phyloP scores from a whole-genome alignment of 2,797 vertebrate genomes.

The Takifugu ocellatus region DNA sequence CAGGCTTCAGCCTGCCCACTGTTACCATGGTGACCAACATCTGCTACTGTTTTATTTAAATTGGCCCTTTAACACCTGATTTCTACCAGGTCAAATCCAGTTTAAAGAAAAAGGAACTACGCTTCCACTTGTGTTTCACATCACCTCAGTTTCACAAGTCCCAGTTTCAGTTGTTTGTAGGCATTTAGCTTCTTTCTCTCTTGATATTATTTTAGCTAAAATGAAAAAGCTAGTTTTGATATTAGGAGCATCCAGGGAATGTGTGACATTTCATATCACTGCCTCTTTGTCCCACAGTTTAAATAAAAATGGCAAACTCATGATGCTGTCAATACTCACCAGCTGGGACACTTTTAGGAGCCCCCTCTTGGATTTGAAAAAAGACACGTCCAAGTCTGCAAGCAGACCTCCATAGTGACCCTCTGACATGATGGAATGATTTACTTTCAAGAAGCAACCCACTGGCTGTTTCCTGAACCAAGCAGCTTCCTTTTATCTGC shows the following conservation, averaged over 20 bases:
- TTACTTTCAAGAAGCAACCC: constrained; percentile 5
- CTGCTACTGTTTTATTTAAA: too few relatives aligned
- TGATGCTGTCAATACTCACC: constrained; percentile 50
- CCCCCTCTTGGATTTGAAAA: constrained; percentile 66
- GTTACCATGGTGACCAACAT: too few relatives aligned
- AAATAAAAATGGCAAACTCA: too few relatives aligned
- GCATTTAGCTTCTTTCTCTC: too few relatives aligned
- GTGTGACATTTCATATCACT: too few relatives aligned
- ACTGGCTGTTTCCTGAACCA: constrained; percentile 53
- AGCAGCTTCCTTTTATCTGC: constrained; percentile 32
- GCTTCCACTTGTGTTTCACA: neutral
- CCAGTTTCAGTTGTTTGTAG: neutral
- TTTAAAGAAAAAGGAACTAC: constrained; percentile 34
- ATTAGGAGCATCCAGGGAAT: too few relatives aligned
- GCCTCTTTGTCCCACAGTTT: neutral
- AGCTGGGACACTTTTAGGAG: constrained; percentile 66
- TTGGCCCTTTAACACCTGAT: neutral
- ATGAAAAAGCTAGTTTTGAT: too few relatives aligned
- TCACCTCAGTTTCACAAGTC: neutral
- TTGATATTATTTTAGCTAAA: too few relatives aligned
- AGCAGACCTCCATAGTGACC: neutral
- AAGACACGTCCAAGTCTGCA: constrained; percentile 53
- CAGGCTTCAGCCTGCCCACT: too few relatives aligned
- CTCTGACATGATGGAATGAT: constrained; percentile 20
- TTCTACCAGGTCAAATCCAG: neutral